These are phyloP conservation scores for Papilio protenor DNA, from an alignment of 2,888 invertebrate species.

Conservation along the genomic window DNA sequence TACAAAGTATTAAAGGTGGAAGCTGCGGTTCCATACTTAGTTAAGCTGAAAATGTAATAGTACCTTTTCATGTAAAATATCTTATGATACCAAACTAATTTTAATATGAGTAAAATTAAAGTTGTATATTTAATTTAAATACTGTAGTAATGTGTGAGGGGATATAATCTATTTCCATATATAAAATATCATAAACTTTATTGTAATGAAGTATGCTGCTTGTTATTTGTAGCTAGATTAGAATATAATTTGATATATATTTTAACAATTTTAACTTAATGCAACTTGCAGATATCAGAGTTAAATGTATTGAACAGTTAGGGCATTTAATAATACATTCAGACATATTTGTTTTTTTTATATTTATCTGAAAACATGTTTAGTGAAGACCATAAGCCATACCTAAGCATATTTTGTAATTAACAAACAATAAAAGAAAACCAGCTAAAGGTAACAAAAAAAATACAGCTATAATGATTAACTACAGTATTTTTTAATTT, in stretches of 20 bases:
- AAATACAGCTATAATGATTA: background rate
- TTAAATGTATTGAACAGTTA: background rate
- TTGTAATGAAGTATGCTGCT: too few relatives aligned
- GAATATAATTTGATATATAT: background rate
- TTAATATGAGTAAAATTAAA: background rate
- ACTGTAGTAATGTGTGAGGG: background rate
- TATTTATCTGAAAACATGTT: too few relatives aligned
- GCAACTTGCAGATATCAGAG: background rate
- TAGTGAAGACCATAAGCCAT: too few relatives aligned
- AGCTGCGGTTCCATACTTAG: constrained; percentile 49
- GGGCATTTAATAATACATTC: too few relatives aligned
- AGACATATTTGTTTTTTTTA: too few relatives aligned
- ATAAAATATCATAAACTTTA: too few relatives aligned
- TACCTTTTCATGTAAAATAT: background rate
- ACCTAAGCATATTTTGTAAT: too few relatives aligned
- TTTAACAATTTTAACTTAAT: background rate
- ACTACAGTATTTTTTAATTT: background rate
- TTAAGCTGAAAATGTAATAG: constrained; percentile 27
- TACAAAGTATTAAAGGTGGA: constrained; percentile 68
- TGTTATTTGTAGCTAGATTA: too few relatives aligned
- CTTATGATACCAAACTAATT: background rate
- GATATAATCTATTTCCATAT: too few relatives aligned
- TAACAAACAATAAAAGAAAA: background rate
- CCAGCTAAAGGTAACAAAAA: background rate
- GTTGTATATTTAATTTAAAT: background rate